phyloP scores from a whole-genome alignment of 2,113 vertebrate genomes.

The Damaliscus lunatus region DNA sequence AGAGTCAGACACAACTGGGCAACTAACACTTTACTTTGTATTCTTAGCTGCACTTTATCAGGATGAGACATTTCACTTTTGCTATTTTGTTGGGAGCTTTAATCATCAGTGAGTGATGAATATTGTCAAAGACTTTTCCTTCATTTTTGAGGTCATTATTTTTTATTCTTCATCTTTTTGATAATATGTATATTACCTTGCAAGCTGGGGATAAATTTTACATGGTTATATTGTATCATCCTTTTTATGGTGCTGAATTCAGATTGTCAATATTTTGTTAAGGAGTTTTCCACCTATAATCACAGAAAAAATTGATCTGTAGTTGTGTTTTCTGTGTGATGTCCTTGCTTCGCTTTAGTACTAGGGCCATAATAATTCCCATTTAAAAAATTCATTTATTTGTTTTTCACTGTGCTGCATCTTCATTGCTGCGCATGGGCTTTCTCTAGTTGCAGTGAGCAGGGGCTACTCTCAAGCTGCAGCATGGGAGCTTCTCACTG shows the following conservation, averaged over 20 bases:
- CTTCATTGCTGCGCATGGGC: accelerated
- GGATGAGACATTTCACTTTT: neutral
- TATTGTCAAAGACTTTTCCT: neutral
- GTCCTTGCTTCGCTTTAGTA: neutral
- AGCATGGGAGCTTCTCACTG: neutral
- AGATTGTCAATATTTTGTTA: neutral
- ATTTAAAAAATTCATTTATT: neutral
- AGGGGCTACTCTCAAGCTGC: neutral
- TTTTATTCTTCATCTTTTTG: neutral
- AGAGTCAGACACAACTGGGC: neutral
- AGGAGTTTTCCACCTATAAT: neutral
- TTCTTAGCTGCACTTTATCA: neutral
- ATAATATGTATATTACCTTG: neutral
- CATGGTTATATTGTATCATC: neutral
- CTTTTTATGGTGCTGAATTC: neutral
- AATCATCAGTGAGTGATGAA: neutral
- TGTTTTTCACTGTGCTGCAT: neutral
- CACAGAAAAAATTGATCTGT: neutral
- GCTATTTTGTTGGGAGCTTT: neutral
- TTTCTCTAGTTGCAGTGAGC: neutral
- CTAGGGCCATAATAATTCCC: neutral
- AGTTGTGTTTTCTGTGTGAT: neutral
- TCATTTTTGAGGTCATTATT: neutral
- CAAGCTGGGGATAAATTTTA: neutral
- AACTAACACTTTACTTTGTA: neutral